A percentile compares a stretch with the other conserved stretches of the same genome.
phyloP scores from a whole-genome alignment of 2,888 invertebrate species.

The Pheosia tremula region DNA sequence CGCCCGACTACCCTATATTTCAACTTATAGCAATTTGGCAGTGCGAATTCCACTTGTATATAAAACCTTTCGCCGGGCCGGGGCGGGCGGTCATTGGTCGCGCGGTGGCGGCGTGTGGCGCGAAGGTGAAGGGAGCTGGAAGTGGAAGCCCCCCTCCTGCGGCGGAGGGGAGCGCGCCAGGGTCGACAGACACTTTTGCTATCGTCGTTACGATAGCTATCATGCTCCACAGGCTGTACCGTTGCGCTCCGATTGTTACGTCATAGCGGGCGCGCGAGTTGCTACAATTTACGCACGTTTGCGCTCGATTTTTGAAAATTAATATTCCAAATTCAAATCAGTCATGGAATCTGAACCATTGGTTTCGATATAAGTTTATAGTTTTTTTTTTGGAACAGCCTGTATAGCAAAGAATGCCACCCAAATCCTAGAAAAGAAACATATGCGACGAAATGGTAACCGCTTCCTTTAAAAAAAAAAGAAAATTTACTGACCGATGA shows the following conservation, averaged over 20 bases:
- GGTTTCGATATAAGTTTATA: too few relatives aligned
- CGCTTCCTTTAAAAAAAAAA: too few relatives aligned
- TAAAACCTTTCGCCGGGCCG: conserved; percentile 86
- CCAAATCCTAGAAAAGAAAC: too few relatives aligned
- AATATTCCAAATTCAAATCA: neutral
- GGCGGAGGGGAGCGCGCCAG: conserved; percentile 69
- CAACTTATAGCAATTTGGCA: conserved; percentile 85
- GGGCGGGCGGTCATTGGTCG: conserved; percentile 80
- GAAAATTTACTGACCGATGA: too few relatives aligned
- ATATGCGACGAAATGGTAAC: too few relatives aligned
- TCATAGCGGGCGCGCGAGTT: conserved; percentile 44
- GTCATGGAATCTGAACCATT: neutral
- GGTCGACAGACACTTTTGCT: conserved; percentile 83
- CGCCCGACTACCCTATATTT: conserved; percentile 86
- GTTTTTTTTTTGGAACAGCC: too few relatives aligned
- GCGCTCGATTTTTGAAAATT: conserved; percentile 8
- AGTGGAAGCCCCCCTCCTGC: conserved; percentile 54
- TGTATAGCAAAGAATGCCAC: too few relatives aligned
- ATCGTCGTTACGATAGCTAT: conserved; percentile 70
- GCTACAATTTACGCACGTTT: conserved; percentile 11
- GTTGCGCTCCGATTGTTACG: conserved; percentile 60
- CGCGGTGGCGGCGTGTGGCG: conserved; percentile 62
- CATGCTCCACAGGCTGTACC: conserved; percentile 60
- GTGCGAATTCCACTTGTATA: conserved; percentile 86
- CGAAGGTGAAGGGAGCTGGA: conserved; percentile 79